Percentiles rank a stretch among this genome's conserved stretches.
Conservation (phyloP, 2,113 vertebrate genomes). For the Gnathonemus echidnorhynchus region DNA sequence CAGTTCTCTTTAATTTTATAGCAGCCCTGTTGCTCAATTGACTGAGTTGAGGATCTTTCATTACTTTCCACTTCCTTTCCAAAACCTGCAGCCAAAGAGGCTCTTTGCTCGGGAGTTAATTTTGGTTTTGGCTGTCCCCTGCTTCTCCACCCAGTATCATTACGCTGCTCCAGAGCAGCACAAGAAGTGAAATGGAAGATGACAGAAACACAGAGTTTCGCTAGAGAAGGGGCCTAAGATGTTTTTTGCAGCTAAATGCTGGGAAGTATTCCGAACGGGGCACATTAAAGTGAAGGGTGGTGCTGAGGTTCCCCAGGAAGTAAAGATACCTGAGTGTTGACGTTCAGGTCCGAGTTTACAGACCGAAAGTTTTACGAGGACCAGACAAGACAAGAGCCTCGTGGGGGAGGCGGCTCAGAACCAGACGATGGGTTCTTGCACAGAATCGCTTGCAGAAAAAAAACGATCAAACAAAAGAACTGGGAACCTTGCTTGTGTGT, state of each 20-base stretch:
- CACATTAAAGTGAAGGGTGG: conserved; percentile 24
- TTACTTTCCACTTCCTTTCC: conserved; percentile 69
- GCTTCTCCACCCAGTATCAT: conserved; percentile 85
- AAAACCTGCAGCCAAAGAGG: conserved; percentile 68
- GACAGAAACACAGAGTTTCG: neutral
- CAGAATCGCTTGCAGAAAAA: conserved; percentile 23
- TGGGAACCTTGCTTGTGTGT: neutral
- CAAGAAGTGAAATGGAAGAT: conserved; percentile 21
- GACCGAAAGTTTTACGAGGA: neutral
- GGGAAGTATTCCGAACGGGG: conserved; percentile 1
- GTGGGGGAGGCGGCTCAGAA: conserved; percentile 45
- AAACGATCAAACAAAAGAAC: conserved; percentile 27
- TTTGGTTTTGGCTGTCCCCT: conserved; percentile 83
- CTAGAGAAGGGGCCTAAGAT: neutral
- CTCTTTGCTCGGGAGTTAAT: conserved; percentile 73
- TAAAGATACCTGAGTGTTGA: conserved; percentile 7
- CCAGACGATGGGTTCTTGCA: conserved; percentile 43
- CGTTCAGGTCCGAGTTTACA: neutral
- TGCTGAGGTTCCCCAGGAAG: conserved; percentile 33
- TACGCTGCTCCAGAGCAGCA: conserved; percentile 71
- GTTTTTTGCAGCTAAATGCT: neutral
- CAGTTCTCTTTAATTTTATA: conserved; percentile 66
- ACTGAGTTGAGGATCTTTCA: conserved; percentile 61
- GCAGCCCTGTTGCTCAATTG: conserved; percentile 42
- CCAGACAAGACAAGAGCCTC: neutral